Conservation (phyloP, 2,888 invertebrate species). For the Eretmocerus hayati region DNA sequence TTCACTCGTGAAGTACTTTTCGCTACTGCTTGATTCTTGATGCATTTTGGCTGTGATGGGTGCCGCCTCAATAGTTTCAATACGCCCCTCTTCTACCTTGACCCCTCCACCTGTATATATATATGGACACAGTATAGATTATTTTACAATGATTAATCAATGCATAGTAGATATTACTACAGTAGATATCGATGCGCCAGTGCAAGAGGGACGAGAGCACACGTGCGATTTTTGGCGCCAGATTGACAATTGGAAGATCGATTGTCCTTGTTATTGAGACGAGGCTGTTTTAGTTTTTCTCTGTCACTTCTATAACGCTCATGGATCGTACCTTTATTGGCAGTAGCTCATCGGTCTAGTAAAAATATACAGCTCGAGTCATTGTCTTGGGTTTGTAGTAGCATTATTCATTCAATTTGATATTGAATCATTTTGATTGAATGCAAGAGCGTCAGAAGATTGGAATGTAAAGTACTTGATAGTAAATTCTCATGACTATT, state of each 20-base stretch:
- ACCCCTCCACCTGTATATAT: constrained; percentile 35
- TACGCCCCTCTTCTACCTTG: constrained; percentile 27
- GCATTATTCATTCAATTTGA: no score
- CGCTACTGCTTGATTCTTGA: constrained; percentile 43
- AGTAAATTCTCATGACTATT: no score
- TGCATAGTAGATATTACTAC: constrained; percentile 36
- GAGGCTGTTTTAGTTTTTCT: background rate
- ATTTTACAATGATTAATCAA: constrained; percentile 38
- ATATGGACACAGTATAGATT: no score
- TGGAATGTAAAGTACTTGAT: no score
- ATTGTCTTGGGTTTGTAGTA: no score
- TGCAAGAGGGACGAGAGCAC: background rate
- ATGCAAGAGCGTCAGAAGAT: no score
- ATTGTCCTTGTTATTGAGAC: constrained; percentile 12
- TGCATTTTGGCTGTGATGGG: constrained; percentile 35
- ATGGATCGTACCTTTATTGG: no score
- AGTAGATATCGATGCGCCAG: background rate
- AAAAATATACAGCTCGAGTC: no score
- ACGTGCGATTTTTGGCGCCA: constrained; percentile 22
- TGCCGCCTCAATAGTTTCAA: constrained; percentile 31
- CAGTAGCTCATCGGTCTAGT: no score
- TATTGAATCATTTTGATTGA: no score
- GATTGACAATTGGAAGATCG: constrained; percentile 12
- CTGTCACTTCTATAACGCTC: no score
- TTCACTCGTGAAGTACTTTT: constrained; percentile 42